Evolutionary conservation across 1,140 invertebrate genomes (phyloP).

Genomic region (Plectrocnemia conspersa): DNA sequence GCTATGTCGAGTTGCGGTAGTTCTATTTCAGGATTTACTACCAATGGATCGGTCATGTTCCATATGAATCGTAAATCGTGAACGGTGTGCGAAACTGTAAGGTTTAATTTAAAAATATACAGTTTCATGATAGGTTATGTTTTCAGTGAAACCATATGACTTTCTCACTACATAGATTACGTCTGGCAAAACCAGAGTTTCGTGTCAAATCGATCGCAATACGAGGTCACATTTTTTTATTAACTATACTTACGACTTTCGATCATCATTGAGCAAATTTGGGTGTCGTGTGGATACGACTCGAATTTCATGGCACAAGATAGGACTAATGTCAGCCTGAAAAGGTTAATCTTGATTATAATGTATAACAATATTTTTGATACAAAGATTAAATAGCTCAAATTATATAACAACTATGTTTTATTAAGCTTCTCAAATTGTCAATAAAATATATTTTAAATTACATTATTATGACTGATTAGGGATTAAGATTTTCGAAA

Average conservation of each 20-base stretch:
- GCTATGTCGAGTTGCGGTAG: slow-evolving; percentile 81
- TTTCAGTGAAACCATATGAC: no score
- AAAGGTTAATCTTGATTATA: slow-evolving; percentile 4
- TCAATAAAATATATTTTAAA: no score
- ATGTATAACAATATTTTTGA: slow-evolving; percentile 3
- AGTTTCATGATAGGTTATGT: not conserved
- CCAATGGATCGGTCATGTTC: slow-evolving; percentile 82
- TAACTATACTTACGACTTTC: slow-evolving; percentile 73
- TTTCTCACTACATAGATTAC: no score
- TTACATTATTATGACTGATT: no score
- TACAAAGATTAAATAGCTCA: slow-evolving; percentile 23
- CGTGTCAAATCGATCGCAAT: no score
- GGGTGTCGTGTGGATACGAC: slow-evolving; percentile 84
- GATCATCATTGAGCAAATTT: slow-evolving; percentile 88
- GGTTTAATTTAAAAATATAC: slow-evolving; percentile 1
- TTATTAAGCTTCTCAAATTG: no score
- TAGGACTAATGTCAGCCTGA: slow-evolving; percentile 75
- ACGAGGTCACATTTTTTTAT: no score
- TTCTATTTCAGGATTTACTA: slow-evolving; percentile 82
- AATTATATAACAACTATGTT: slow-evolving; percentile 4
- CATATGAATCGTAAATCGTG: slow-evolving; percentile 81
- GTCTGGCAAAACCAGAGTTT: no score
- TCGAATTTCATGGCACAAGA: slow-evolving; percentile 93
- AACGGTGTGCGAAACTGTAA: slow-evolving; percentile 82
- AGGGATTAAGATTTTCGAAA: no score